Conservation (phyloP, 2,113 vertebrate species). For the Vireo altiloquus region DNA sequence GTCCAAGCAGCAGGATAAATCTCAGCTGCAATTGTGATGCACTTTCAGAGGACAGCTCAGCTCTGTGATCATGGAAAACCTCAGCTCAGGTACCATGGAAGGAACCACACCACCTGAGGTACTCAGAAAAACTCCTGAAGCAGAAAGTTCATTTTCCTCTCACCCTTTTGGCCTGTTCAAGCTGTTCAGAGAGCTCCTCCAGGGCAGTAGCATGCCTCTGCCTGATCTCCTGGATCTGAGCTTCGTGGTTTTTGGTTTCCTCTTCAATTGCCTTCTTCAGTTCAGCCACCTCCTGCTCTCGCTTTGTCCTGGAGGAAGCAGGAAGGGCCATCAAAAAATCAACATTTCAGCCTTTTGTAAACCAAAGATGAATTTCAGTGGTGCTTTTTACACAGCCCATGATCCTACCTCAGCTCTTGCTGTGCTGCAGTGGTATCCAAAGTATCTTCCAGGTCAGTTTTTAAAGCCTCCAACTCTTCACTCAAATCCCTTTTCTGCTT, state of each 20-base stretch:
- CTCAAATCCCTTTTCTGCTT: slow-evolving; percentile 96
- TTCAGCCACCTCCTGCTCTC: slow-evolving; percentile 95
- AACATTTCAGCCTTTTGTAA: not conserved
- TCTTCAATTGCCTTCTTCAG: slow-evolving; percentile 97
- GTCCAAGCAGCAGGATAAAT: no score
- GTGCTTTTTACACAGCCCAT: not conserved
- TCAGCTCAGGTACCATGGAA: not conserved
- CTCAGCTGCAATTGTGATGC: no score
- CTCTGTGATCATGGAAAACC: not conserved
- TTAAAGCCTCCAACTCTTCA: slow-evolving; percentile 94
- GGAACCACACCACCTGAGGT: no score
- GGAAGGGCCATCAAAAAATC: not conserved
- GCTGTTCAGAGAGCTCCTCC: slow-evolving; percentile 93
- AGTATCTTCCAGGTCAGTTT: slow-evolving; percentile 96
- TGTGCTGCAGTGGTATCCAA: slow-evolving; percentile 96
- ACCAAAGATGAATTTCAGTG: not conserved
- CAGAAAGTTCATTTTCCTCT: not conserved
- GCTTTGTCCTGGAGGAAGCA: slow-evolving; percentile 80
- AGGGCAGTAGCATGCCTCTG: slow-evolving; percentile 86
- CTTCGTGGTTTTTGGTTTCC: slow-evolving; percentile 92
- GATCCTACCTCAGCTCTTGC: slow-evolving; percentile 89
- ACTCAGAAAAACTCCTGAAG: not conserved
- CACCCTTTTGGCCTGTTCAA: slow-evolving; percentile 96
- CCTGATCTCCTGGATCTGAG: slow-evolving; percentile 95
- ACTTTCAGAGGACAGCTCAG: not conserved